phyloP scores from a whole-genome alignment of 2,797 vertebrate species.

The Sebastes itinus region DNA sequence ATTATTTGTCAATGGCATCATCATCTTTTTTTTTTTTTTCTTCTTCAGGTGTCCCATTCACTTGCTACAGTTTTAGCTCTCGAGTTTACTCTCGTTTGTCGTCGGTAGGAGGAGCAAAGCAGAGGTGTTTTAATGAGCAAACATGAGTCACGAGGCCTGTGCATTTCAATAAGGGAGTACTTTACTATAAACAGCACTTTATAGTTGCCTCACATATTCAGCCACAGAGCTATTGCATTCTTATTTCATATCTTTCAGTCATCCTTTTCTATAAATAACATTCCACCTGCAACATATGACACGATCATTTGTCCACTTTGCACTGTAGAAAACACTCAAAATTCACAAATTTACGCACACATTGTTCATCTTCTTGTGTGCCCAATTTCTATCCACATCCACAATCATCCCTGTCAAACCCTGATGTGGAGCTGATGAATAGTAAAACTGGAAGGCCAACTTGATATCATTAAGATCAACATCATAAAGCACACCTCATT shows the following conservation, averaged over 20 bases:
- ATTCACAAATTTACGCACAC: neutral
- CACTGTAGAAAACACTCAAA: neutral
- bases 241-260: neutral
- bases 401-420: neutral
- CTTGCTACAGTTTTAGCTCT: slow-evolving; percentile 32
- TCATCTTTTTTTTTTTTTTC: neutral
- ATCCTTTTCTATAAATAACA: neutral
- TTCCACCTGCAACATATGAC: neutral
- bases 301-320: neutral
- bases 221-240: neutral
- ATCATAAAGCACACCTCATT: slow-evolving; percentile 44
- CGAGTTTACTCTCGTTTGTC: slow-evolving; percentile 37
- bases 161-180: slow-evolving; percentile 35
- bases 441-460: slow-evolving; percentile 4
- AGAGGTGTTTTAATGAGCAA: slow-evolving; percentile 58
- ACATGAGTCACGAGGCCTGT: slow-evolving; percentile 42
- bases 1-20: slow-evolving; percentile 27
- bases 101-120: slow-evolving; percentile 60
- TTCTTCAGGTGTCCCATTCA: slow-evolving; percentile 25
- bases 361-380: neutral
- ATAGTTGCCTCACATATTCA: neutral
- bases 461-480: slow-evolving; percentile 16
- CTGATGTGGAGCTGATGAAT: neutral
- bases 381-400: neutral
- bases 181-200: slow-evolving; percentile 18